These are phyloP conservation scores for Hemicordylus capensis DNA, from an alignment of 2,113 vertebrate species.

Conservation along the genomic window DNA sequence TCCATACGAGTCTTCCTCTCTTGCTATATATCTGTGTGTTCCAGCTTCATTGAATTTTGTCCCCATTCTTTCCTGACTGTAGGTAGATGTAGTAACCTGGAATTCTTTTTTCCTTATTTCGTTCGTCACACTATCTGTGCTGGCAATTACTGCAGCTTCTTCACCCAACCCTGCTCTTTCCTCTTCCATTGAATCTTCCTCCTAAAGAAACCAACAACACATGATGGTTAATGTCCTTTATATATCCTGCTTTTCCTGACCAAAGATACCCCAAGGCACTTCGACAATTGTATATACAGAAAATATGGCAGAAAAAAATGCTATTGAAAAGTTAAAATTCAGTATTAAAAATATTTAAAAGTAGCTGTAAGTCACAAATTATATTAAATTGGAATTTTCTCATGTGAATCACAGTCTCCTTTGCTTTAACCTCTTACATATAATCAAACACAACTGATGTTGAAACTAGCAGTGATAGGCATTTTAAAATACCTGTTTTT, in stretches of 20 bases:
- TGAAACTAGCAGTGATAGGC: background rate
- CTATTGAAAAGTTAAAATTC: no score
- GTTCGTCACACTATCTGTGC: slow-evolving; percentile 68
- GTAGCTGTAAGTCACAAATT: slow-evolving; percentile 8
- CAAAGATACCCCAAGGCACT: background rate
- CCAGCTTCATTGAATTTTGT: slow-evolving; percentile 64
- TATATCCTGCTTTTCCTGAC: background rate
- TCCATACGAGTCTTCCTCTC: slow-evolving; percentile 60
- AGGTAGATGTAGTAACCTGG: slow-evolving; percentile 72
- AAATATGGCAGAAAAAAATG: slow-evolving; percentile 18
- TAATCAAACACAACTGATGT: background rate
- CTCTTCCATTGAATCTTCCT: slow-evolving; percentile 71
- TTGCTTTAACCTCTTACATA: background rate
- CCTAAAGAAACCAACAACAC: slow-evolving; percentile 72
- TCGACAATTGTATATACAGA: background rate
- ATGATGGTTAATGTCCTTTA: background rate
- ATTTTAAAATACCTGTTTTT: background rate
- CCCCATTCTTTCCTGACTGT: slow-evolving; percentile 55
- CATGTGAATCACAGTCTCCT: background rate
- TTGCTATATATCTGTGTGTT: slow-evolving; percentile 65
- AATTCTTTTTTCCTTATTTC: slow-evolving; percentile 74
- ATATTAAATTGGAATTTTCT: background rate
- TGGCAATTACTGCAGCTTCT: slow-evolving; percentile 63
- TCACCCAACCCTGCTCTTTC: slow-evolving; percentile 57
- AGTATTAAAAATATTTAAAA: slow-evolving; percentile 4